Evolutionary conservation across 2,888 invertebrate species (phyloP), one percentile per base, ranked within the genome.

Genomic region (Dasypogon diadema): DNA sequence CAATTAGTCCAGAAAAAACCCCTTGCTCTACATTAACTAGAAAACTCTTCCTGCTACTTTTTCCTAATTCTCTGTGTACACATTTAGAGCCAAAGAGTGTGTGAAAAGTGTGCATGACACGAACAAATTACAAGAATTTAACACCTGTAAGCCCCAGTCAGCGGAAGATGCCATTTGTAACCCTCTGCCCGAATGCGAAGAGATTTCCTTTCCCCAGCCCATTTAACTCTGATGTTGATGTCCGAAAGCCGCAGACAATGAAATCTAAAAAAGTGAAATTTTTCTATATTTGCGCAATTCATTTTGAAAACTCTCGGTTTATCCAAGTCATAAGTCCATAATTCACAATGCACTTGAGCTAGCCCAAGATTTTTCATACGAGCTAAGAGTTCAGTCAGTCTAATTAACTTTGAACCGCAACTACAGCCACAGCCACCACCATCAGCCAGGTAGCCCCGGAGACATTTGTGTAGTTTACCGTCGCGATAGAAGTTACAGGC

Each of bases 191-290:
- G n/a, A n/a, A n/a, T n/a, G n/a, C n/a, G n/a, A n/a, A 30, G 0
- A 30, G 0, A 30, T 10, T 30, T 30, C 30, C 30, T 30, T 30
- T 8, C 8, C 8, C 3, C 30, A 30, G 4, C 30, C 10, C 34
- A 30, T 0, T 30, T 30, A n/a, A 1, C 34, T 30, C 34, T 30
- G 34, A 30, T 30, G 6, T 30, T 10, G 6, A 30, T n/a, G n/a
- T n/a, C n/a, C n/a, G n/a, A n/a, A n/a, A n/a, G n/a, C n/a, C n/a
- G n/a, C 42, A 42, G 8, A 42, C 42, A 42, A 42, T 12, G 46
- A 48, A 46, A 65, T 18, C 24, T 37, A 48, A 65, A 70, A 70
- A 70, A 70, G 70, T 70, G 70, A 70, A 70, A 70, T 70, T 70
- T 54, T 18, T 54, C 18, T 70, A 68, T 70, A 54, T 70, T 70